Conservation (phyloP, 2,888 invertebrate species). For the Nasonovia ribisnigri region DNA sequence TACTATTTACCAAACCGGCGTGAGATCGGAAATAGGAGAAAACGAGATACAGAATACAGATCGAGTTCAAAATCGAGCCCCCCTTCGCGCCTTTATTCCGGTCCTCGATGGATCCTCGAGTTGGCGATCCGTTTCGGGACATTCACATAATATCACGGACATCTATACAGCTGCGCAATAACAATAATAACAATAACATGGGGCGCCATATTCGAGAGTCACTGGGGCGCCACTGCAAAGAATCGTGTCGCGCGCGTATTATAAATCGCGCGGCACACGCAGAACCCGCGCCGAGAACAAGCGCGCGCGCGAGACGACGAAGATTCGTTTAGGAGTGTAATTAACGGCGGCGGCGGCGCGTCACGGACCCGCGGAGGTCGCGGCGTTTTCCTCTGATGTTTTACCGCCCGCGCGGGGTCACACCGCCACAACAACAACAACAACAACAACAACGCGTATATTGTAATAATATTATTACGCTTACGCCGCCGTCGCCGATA, state of each 20-base stretch:
- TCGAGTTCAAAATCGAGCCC: neutral
- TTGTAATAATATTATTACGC: neutral
- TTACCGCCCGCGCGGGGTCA: constrained; percentile 7
- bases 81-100: neutral
- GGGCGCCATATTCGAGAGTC: neutral
- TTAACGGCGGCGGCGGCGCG: constrained; percentile 33
- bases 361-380: constrained; percentile 36
- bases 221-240: neutral
- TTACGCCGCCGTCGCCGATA: neutral
- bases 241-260: neutral
- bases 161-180: neutral
- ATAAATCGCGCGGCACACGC: neutral
- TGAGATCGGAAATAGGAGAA: neutral
- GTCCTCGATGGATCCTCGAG: neutral
- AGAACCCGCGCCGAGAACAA: neutral
- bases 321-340: constrained; percentile 42
- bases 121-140: neutral
- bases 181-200: neutral
- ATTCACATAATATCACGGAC: neutral
- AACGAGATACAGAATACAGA: neutral
- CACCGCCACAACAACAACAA: neutral
- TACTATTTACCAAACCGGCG: neutral
- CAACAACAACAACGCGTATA: neutral
- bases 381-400: constrained; percentile 31
- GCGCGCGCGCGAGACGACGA: constrained; percentile 31